These are phyloP conservation scores for Apamea monoglypha DNA, from an alignment of 2,888 invertebrate genomes.

Conservation along the genomic window DNA sequence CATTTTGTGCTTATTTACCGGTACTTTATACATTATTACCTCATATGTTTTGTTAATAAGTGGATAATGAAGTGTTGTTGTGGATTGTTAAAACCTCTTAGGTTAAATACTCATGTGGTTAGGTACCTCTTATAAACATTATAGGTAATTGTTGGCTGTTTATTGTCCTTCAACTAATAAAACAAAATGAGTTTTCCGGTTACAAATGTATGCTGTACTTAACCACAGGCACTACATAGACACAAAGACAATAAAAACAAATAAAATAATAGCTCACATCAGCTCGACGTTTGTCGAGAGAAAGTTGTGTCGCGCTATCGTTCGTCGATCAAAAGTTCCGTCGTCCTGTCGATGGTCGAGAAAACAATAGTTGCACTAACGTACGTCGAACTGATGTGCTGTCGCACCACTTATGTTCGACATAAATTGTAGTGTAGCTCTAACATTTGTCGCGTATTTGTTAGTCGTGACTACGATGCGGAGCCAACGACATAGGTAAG, in stretches of 20 bases:
- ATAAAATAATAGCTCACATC: background rate
- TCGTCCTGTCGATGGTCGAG: no score
- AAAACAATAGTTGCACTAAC: no score
- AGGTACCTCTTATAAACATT: background rate
- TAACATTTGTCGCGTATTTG: no score
- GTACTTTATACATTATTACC: background rate
- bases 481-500: no score
- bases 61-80: constrained; percentile 4
- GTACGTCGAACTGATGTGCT: no score
- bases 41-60: constrained; percentile 4
- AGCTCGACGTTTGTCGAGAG: no score
- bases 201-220: background rate
- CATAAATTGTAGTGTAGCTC: no score
- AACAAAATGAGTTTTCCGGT: background rate
- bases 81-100: constrained; percentile 14
- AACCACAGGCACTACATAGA: background rate
- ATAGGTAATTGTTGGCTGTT: background rate
- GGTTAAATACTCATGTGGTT: background rate
- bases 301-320: no score
- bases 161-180: background rate
- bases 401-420: no score
- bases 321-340: no score
- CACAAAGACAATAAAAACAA: background rate
- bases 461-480: no score
- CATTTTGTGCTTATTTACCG: background rate